These are phyloP conservation scores for Dasyprocta punctata DNA, from an alignment of 2,113 vertebrate genomes.

Conservation along the genomic window DNA sequence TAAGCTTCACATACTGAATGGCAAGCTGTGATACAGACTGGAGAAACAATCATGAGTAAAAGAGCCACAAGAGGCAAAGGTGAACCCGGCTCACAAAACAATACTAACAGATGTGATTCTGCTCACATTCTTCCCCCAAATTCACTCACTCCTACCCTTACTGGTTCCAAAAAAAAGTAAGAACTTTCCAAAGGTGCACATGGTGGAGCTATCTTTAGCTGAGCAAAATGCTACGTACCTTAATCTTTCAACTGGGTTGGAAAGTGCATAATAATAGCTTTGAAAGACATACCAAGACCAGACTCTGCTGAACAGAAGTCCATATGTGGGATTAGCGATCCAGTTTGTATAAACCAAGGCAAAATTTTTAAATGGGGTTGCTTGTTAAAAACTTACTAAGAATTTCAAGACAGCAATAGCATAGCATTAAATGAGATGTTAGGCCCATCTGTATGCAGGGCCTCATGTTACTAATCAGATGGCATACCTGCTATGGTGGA, in stretches of 20 bases:
- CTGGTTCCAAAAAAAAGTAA: background rate
- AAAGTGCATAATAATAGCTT: background rate
- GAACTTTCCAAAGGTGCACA: background rate
- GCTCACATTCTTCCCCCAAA: background rate
- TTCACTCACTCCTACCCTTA: background rate
- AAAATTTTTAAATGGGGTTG: background rate
- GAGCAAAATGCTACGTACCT: background rate
- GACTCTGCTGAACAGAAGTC: background rate
- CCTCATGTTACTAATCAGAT: background rate
- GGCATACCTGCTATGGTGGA: background rate
- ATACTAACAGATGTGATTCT: rapidly evolving
- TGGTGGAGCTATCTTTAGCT: background rate
- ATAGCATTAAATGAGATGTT: background rate
- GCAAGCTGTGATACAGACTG: background rate
- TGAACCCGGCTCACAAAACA: background rate
- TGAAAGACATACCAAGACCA: background rate
- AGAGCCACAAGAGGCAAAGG: background rate
- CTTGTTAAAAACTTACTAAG: background rate
- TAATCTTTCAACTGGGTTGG: background rate
- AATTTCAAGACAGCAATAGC: background rate
- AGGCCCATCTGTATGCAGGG: background rate
- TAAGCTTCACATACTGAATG: background rate
- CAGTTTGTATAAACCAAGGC: background rate
- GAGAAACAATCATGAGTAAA: background rate
- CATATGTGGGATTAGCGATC: background rate